These are phyloP conservation scores for Cryptoblepharus egeriae DNA, from an alignment of 2,797 vertebrate species.

Conservation along the genomic window DNA sequence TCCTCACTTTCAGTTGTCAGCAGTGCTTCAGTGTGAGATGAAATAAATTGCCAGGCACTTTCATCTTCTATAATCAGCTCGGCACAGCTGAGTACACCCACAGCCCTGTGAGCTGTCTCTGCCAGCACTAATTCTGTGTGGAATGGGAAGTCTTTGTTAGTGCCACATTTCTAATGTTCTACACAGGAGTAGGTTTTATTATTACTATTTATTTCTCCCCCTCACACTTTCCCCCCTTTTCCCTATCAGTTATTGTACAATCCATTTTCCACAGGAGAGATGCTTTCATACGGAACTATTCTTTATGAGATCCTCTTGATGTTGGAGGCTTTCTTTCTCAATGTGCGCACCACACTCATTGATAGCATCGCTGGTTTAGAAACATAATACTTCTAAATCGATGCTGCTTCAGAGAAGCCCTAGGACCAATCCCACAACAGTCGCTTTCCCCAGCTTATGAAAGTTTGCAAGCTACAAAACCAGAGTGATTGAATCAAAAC, in stretches of 20 bases:
- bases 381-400: slow-evolving; percentile 29
- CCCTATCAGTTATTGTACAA: slow-evolving; percentile 25
- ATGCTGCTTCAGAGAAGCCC: slow-evolving; percentile 14
- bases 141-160: slow-evolving; percentile 73
- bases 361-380: slow-evolving; percentile 26
- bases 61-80: slow-evolving; percentile 82
- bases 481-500: background rate
- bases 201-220: slow-evolving; percentile 55
- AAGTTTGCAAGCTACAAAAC: slow-evolving; percentile 36
- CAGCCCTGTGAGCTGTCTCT: slow-evolving; percentile 59
- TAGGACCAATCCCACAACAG: slow-evolving; percentile 22
- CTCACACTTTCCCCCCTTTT: background rate
- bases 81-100: slow-evolving; percentile 77
- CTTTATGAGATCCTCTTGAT: slow-evolving; percentile 48
- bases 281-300: slow-evolving; percentile 23
- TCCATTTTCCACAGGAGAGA: slow-evolving; percentile 53
- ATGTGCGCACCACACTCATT: background rate
- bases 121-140: slow-evolving; percentile 64
- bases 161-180: slow-evolving; percentile 51
- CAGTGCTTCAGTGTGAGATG: slow-evolving; percentile 77
- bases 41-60: slow-evolving; percentile 79
- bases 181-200: slow-evolving; percentile 45
- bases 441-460: slow-evolving; percentile 40
- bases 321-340: slow-evolving; percentile 22
- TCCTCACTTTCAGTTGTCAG: slow-evolving; percentile 80